phyloP scores from a whole-genome alignment of 2,888 invertebrate species.

The Drymonia ruficornis region DNA sequence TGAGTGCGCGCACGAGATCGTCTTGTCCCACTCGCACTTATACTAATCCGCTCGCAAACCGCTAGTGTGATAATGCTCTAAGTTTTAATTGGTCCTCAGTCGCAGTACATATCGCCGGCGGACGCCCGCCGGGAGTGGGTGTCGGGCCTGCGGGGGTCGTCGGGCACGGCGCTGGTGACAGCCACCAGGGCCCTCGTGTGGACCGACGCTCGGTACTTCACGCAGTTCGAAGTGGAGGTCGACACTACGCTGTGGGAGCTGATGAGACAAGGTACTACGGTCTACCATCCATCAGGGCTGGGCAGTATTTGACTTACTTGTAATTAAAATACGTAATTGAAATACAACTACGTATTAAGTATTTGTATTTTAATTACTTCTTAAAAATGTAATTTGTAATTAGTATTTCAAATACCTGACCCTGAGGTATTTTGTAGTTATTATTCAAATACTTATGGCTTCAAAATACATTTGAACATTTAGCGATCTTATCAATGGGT shows the following conservation, averaged over 20 bases:
- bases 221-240: slow-evolving; percentile 94
- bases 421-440: slow-evolving; percentile 6
- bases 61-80: too few relatives aligned
- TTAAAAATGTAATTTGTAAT: slow-evolving; percentile 10
- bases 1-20: too few relatives aligned
- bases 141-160: slow-evolving; percentile 95
- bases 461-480: too few relatives aligned
- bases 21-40: too few relatives aligned
- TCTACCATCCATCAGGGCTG: background rate
- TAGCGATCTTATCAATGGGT: too few relatives aligned
- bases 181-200: slow-evolving; percentile 90
- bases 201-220: slow-evolving; percentile 99
- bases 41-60: too few relatives aligned
- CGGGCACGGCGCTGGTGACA: slow-evolving; percentile 95
- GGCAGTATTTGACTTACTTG: slow-evolving; percentile 19
- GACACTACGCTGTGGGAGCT: slow-evolving; percentile 92
- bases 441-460: too few relatives aligned
- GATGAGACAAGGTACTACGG: slow-evolving; percentile 89
- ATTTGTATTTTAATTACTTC: slow-evolving; percentile 13
- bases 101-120: slow-evolving; percentile 94
- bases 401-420: slow-evolving; percentile 7
- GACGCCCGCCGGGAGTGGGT: slow-evolving; percentile 94
- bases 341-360: slow-evolving; percentile 30
- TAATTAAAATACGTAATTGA: slow-evolving; percentile 41
- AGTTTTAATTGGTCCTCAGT: slow-evolving; percentile 78